These are phyloP conservation scores for Protomyctophum bolini DNA, from an alignment of 2,113 vertebrate genomes.

Conservation along the genomic window DNA sequence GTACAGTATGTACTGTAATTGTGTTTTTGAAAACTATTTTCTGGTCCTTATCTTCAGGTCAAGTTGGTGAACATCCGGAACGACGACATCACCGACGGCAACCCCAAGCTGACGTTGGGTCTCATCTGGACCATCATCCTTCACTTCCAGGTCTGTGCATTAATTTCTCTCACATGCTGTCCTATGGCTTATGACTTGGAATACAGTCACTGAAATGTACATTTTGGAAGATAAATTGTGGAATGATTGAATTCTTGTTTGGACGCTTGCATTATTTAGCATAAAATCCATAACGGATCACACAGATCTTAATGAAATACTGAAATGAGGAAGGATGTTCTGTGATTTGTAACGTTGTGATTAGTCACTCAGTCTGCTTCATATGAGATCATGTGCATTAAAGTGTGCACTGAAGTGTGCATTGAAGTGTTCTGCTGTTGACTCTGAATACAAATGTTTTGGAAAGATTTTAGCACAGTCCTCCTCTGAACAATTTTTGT, in stretches of 20 bases:
- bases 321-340: background rate
- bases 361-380: slow-evolving; percentile 19
- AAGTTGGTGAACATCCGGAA: slow-evolving; percentile 98
- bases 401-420: background rate
- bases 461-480: background rate
- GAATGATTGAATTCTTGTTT: too few species aligned
- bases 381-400: slow-evolving; percentile 11
- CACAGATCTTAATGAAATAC: slow-evolving; percentile 13
- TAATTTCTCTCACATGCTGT: background rate
- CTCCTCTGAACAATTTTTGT: background rate
- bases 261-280: background rate
- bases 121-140: slow-evolving; percentile 99
- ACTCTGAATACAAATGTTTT: too few species aligned
- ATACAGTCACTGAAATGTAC: background rate
- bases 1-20: too few species aligned
- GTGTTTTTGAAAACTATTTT: background rate
- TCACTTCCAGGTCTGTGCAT: slow-evolving; percentile 91
- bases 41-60: slow-evolving; percentile 78
- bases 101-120: slow-evolving; percentile 95
- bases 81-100: slow-evolving; percentile 97
- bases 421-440: too few species aligned
- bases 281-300: background rate
- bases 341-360: background rate
- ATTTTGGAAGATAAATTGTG: too few species aligned
- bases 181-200: background rate